Evolutionary conservation across 2,797 vertebrate genomes (phyloP), one percentile per base, ranked within the genome.

Genomic region (Helarctos malayanus): DNA sequence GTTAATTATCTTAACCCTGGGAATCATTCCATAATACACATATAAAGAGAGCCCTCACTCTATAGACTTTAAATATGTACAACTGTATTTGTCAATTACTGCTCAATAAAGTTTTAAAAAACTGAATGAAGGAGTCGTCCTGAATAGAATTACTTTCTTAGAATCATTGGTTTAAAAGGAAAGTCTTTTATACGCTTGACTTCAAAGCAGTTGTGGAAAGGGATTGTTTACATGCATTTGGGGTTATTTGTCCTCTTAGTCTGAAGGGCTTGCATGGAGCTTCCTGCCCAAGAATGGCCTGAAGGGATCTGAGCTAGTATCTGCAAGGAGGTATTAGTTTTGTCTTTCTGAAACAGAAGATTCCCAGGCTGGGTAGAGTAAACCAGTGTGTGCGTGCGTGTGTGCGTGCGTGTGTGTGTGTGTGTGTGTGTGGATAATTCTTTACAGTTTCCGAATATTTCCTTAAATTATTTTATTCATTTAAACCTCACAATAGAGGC

Each of bases 151-250:
- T 87, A 5, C 3, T 57, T 88, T 29, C 59, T 90, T 57, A 47
- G 9, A 88, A 75, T 78, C 19, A 80, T 29, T 78, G 21, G 10
- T 86, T 89, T 65, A 49, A 85, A 87, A 57, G 2, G 56, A 68
- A 83, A 38, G 35, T 13, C 25, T 54, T 94, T 84, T 9, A 89
- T 56, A 45, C 5, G 56, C 27, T 89, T 89, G 88, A 86, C n/a
- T 76, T 96, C 75, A 86, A 73, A 89, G 73, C 14, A 76, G 14
- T 94, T 91, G 38, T 83, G 35, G 87, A 93, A 90, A 49, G 45
- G 88, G 47, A 86, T 54, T 81, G 59, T 97, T 86, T 80, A 3
- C 8, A 61, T 57, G 79, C 38, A 80, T 2, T 14, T 90, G 57
- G 6, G 92, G 12, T 75, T 75, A 78, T 80, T 89, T 91, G 27